A percentile compares a stretch with the other conserved stretches of the same genome.
Evolutionary conservation across 1,140 invertebrate genomes (phyloP).

Genomic region (Drosophila ambigua): DNA sequence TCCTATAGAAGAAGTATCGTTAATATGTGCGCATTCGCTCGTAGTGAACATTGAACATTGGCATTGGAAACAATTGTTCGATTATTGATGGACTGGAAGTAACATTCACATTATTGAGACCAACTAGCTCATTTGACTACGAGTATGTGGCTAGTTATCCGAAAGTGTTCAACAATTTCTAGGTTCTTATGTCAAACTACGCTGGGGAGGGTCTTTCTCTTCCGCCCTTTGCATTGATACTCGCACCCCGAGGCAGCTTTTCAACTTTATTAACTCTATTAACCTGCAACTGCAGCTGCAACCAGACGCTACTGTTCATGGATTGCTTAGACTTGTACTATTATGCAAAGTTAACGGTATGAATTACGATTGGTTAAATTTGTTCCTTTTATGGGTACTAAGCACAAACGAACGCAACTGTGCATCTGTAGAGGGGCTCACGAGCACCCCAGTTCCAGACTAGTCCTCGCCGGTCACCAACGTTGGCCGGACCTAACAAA

Average conservation of each 20-base stretch:
- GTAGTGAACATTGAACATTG: background rate
- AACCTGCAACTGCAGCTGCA: no score
- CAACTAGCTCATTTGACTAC: constrained; percentile 25
- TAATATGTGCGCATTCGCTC: constrained; percentile 17
- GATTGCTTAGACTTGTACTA: background rate
- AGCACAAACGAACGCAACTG: no score
- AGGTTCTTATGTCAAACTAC: constrained; percentile 41
- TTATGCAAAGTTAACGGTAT: no score
- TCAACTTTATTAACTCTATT: background rate
- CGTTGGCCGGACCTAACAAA: background rate
- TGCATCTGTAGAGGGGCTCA: no score
- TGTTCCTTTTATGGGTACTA: no score
- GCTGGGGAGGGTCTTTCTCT: constrained; percentile 1
- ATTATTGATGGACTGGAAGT: constrained; percentile 38
- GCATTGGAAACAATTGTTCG: constrained; percentile 33
- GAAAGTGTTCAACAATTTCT: constrained; percentile 49
- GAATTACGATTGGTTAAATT: no score
- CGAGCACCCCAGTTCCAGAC: no score
- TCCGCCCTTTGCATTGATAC: background rate
- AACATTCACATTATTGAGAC: constrained; percentile 36
- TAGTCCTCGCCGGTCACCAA: background rate
- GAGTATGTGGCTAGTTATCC: constrained; percentile 17
- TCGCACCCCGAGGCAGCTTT: background rate
- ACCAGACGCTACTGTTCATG: no score
- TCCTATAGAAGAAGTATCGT: constrained; percentile 8